Evolutionary conservation across 2,888 invertebrate genomes (phyloP).

Genomic region (Oscheius sp.): DNA sequence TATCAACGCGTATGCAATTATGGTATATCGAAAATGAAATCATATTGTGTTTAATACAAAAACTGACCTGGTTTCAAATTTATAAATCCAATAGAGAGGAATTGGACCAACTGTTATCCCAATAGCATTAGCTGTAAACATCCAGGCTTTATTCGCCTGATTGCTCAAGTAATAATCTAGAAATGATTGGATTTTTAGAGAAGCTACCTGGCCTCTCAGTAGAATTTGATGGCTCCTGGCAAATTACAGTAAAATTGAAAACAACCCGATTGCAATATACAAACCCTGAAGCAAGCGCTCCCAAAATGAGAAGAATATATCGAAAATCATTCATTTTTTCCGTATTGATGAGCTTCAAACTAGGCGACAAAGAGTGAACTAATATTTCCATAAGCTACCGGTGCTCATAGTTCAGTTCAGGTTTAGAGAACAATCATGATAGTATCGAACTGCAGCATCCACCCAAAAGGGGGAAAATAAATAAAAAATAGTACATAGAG

Average conservation of each 20-base stretch:
- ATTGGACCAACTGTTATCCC: slow-evolving; percentile 50
- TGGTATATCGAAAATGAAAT: slow-evolving; percentile 19
- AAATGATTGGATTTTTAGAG: neutral
- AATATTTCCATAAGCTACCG: neutral
- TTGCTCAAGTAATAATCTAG: slow-evolving; percentile 48
- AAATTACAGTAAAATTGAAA: slow-evolving; percentile 51
- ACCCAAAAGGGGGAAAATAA: no score
- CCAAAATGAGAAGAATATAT: slow-evolving; percentile 4
- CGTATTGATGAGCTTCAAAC: neutral
- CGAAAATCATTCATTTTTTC: slow-evolving; percentile 6
- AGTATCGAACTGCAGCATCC: no score
- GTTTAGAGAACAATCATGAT: no score
- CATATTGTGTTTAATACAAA: neutral
- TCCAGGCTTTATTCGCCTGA: slow-evolving; percentile 46
- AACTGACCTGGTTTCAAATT: slow-evolving; percentile 30
- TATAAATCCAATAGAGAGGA: slow-evolving; percentile 38
- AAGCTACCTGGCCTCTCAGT: slow-evolving; percentile 21
- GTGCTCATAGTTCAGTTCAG: no score
- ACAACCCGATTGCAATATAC: slow-evolving; percentile 50
- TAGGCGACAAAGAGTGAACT: neutral
- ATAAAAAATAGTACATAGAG: neutral
- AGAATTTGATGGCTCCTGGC: slow-evolving; percentile 43
- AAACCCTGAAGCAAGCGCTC: slow-evolving; percentile 10
- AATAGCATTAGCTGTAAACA: slow-evolving; percentile 51
- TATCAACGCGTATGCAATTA: slow-evolving; percentile 38